Evolutionary conservation across 64 coral and sea anemone genomes (phyloP), one percentile per base, ranked within the genome.

Genomic region (Stylophora pistillata): DNA sequence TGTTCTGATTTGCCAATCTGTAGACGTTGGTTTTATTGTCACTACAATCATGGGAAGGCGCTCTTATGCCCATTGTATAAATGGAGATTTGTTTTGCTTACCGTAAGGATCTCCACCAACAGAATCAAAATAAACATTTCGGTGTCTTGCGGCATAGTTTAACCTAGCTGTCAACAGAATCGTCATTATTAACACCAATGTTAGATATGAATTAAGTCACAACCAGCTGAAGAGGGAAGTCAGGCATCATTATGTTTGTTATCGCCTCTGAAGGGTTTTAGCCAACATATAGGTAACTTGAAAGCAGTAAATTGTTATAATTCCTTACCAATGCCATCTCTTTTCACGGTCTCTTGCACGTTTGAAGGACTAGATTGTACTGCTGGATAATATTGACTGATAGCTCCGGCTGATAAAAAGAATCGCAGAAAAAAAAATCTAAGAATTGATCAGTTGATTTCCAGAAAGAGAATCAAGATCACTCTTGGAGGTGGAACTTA

Each of bases 41-140:
- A 47, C 37, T 47, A 47, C 37, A 47, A 3, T 7, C 3, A 47
- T 47, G 3, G 7, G 7, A 47, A 47, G 0, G 37, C 37, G 37
- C 37, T 47, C 37, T 47, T 7, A 47, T 7, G 7, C 7, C 3
- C 37, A 0, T 47, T 47, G 37, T 47, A 47, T 47, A 47, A 47
- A 47, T 47, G 18, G 26, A 58, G 54, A 77, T 7, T 18, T 78
- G 18, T 85, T 21, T 21, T 29, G n/a, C 57, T 91, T 89, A 95
- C 94, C 94, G 21, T 95, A 95, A 1, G 94, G 90, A 85, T 95
- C 94, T 16, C 86, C 90, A 1, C 94, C 94, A 59, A 92, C 78
- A 14, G 74, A 87, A 34, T 95, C 94, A 69, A 95, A 78, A 58
- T 95, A 95, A 21, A 95, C 94, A 47, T 95, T 95, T 16, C 94